Percentiles rank a stretch among this genome's conserved stretches.
These are phyloP conservation scores for Etia nguti DNA, from an alignment of 2,113 vertebrate species.

Conservation along the genomic window DNA sequence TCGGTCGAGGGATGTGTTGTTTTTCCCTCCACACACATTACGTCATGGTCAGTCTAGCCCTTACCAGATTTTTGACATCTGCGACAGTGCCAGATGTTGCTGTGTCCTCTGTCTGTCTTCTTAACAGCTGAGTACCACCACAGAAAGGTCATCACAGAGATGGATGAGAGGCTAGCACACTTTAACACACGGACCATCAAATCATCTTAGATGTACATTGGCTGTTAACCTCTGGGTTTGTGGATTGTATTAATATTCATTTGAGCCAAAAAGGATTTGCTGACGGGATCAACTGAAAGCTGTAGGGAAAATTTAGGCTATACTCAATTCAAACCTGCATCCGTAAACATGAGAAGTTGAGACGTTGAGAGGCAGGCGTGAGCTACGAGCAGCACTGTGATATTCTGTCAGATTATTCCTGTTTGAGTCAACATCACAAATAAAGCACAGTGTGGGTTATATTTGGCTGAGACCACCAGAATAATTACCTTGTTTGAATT, in stretches of 20 bases:
- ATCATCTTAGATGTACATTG: slow-evolving; percentile 18
- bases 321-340: not conserved
- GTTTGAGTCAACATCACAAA: slow-evolving; percentile 41
- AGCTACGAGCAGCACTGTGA: not conserved
- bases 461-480: slow-evolving; percentile 14
- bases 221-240: slow-evolving; percentile 9
- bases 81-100: slow-evolving; percentile 54
- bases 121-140: slow-evolving; percentile 38
- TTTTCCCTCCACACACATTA: slow-evolving; percentile 35
- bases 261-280: not conserved
- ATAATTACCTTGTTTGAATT: slow-evolving; percentile 41
- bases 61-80: slow-evolving; percentile 46
- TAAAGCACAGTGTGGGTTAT: slow-evolving; percentile 21
- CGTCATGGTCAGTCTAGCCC: slow-evolving; percentile 27
- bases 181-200: slow-evolving; percentile 10
- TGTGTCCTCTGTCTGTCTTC: slow-evolving; percentile 44
- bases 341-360: not conserved
- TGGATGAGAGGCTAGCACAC: not conserved
- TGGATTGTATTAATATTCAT: not conserved
- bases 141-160: slow-evolving; percentile 55
- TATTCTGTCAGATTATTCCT: slow-evolving; percentile 21
- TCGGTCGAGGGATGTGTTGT: slow-evolving; percentile 19
- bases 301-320: not conserved
- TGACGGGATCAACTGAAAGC: not conserved
- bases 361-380: not conserved